Percentiles rank a stretch among this genome's conserved stretches.
phyloP scores from a whole-genome alignment of 2,888 invertebrate species.

The Argyra leucocephala region DNA sequence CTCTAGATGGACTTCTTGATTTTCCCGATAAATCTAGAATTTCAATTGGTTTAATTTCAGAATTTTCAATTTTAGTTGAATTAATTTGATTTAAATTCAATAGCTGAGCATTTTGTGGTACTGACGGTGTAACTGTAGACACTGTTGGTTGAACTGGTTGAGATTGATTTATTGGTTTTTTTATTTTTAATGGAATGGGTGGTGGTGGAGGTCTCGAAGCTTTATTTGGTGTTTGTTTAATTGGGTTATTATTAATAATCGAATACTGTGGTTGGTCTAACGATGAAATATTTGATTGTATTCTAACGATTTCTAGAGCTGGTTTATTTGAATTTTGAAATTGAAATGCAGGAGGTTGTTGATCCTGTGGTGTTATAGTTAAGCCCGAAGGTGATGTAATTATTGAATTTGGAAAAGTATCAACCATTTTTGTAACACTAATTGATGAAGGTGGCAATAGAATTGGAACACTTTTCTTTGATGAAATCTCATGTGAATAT shows the following conservation, averaged over 20 bases:
- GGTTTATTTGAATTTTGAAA: constrained; percentile 27
- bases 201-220: constrained; percentile 45
- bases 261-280: constrained; percentile 21
- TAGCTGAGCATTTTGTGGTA: constrained; percentile 17
- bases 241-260: constrained; percentile 21
- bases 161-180: constrained; percentile 36
- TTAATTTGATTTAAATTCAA: constrained; percentile 19
- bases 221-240: constrained; percentile 31
- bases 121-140: constrained; percentile 32
- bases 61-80: constrained; percentile 24
- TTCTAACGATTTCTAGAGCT: constrained; percentile 35
- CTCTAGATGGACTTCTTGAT: constrained; percentile 30
- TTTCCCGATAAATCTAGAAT: constrained; percentile 48
- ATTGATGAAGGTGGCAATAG: constrained; percentile 35
- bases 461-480: constrained; percentile 26
- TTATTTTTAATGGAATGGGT: constrained; percentile 47
- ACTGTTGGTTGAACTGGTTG: constrained; percentile 12
- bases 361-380: constrained; percentile 20
- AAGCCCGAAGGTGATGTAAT: constrained; percentile 24
- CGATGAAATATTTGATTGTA: constrained; percentile 28
- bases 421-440: constrained; percentile 31
- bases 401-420: constrained; percentile 21
- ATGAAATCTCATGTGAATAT: constrained; percentile 28
- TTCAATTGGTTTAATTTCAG: constrained; percentile 39
- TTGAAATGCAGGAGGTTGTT: constrained; percentile 11